Percentiles rank a stretch among this genome's conserved stretches.
Evolutionary conservation across 2,797 vertebrate species (phyloP).

Genomic region (Sphenopsis melanotis): DNA sequence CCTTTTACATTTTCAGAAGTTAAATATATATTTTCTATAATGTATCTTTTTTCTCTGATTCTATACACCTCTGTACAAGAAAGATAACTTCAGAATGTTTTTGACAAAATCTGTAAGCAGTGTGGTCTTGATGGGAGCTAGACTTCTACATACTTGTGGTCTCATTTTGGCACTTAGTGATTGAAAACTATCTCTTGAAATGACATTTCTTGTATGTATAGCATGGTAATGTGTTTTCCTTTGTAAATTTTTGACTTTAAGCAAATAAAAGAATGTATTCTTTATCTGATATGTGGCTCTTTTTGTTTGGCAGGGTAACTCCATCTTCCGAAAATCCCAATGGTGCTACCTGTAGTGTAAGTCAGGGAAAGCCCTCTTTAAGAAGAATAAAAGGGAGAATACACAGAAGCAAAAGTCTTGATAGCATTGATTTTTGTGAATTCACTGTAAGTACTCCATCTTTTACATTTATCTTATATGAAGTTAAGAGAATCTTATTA

Average conservation of each 20-base stretch:
- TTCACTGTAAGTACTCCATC: constrained; percentile 85
- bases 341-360: constrained; percentile 85
- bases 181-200: neutral
- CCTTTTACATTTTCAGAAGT: neutral
- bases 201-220: neutral
- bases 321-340: constrained; percentile 88
- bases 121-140: neutral
- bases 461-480: neutral
- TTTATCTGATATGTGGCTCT: neutral
- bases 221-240: neutral
- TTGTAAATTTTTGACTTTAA: neutral
- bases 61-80: neutral
- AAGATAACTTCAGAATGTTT: neutral
- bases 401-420: constrained; percentile 94
- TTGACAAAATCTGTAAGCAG: neutral
- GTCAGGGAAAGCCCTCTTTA: constrained; percentile 93
- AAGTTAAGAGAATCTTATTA: neutral
- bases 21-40: neutral
- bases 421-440: constrained; percentile 93
- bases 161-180: neutral
- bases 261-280: neutral
- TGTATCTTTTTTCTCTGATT: neutral
- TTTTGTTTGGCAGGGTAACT: constrained; percentile 84
- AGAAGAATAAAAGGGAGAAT: constrained; percentile 95
- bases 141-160: neutral